These are phyloP conservation scores for Acrobasis consociella DNA, from an alignment of 2,888 invertebrate genomes.

Conservation along the genomic window DNA sequence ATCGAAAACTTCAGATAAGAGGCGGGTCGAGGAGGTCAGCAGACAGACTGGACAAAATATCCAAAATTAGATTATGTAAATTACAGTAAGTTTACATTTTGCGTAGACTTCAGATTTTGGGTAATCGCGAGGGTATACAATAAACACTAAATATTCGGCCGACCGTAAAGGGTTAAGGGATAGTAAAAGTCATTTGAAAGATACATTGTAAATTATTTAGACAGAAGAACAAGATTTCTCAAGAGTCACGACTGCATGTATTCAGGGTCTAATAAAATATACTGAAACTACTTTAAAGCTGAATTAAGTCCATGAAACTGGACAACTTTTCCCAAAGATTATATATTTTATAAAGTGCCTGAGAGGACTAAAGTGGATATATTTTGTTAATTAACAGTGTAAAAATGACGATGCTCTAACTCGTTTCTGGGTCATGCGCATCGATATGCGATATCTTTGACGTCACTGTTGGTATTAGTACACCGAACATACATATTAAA, in stretches of 20 bases:
- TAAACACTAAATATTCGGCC: not conserved
- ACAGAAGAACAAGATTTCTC: not conserved
- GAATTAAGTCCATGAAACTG: too few relatives aligned
- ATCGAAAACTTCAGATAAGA: not conserved
- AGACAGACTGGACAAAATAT: constrained; percentile 1
- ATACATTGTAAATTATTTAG: not conserved
- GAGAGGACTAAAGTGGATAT: too few relatives aligned
- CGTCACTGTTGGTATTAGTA: too few relatives aligned
- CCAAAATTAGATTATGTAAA: not conserved
- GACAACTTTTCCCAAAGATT: too few relatives aligned
- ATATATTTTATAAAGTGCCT: too few relatives aligned
- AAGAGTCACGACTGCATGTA: not conserved
- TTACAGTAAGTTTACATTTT: not conserved
- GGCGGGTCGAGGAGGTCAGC: not conserved
- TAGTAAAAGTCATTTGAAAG: not conserved
- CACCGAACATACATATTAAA: too few relatives aligned
- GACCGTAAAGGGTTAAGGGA: not conserved
- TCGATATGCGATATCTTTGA: too few relatives aligned
- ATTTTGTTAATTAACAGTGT: too few relatives aligned
- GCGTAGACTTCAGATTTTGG: not conserved
- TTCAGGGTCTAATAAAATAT: not conserved
- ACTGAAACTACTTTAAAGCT: too few relatives aligned
- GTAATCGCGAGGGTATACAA: constrained; percentile 1
- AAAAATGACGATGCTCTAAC: too few relatives aligned
- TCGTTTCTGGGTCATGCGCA: too few relatives aligned